These are phyloP conservation scores for Aleiodes alternator DNA, from an alignment of 2,888 invertebrate genomes.

Conservation along the genomic window DNA sequence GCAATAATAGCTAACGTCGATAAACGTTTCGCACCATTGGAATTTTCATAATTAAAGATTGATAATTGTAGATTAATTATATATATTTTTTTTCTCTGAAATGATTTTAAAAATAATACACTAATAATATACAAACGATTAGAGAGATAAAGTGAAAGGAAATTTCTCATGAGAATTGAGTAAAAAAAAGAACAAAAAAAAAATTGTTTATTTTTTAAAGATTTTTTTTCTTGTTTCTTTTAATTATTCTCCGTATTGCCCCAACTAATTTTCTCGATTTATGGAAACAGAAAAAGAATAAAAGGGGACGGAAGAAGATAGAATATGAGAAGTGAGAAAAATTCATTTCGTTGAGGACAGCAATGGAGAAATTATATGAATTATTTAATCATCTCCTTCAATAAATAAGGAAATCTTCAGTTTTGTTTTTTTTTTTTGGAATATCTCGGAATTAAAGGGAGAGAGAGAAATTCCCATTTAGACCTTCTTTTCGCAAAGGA, in stretches of 20 bases:
- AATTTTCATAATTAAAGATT: constrained; percentile 54
- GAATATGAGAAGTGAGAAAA: not conserved
- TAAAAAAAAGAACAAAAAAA: not conserved
- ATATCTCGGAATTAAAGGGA: no score
- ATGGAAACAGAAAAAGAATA: not conserved
- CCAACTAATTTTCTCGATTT: constrained; percentile 4
- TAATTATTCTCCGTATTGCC: not conserved
- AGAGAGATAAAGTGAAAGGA: constrained; percentile 4
- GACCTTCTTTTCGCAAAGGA: no score
- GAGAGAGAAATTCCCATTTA: no score
- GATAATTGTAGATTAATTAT: constrained; percentile 5
- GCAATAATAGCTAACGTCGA: constrained; percentile 48
- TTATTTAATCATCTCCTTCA: no score
- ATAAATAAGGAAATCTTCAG: no score
- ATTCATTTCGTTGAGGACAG: not conserved
- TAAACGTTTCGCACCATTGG: constrained; percentile 65
- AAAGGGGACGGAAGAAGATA: constrained; percentile 30
- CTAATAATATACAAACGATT: constrained; percentile 19
- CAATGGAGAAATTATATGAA: not conserved
- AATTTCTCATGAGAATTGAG: not conserved
- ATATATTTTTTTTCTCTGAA: not conserved
- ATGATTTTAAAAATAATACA: constrained; percentile 27
- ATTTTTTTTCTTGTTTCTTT: not conserved
- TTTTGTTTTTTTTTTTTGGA: no score
- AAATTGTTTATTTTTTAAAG: not conserved